Conservation (phyloP, 2,797 vertebrate genomes). For the Lepilemur ruficaudatus region DNA sequence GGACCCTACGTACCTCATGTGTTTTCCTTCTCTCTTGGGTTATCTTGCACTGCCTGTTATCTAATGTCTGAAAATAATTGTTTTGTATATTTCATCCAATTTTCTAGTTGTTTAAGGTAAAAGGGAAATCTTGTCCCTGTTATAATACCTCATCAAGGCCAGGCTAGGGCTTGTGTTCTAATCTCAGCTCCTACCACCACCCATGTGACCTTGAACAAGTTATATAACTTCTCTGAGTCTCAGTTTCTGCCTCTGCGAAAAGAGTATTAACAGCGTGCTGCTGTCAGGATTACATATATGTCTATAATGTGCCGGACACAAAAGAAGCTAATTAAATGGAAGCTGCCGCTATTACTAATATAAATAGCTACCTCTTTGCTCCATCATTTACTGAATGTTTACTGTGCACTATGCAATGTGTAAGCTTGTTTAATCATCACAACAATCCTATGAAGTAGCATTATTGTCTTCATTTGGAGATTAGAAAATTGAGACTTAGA, state of each 20-base stretch:
- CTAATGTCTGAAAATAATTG: background rate
- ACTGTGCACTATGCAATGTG: background rate
- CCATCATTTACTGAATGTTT: conserved; percentile 10
- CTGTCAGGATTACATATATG: background rate
- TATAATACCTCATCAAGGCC: background rate
- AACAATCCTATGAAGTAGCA: background rate
- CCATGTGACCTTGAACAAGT: background rate
- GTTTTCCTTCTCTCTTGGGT: background rate
- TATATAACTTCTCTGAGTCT: background rate
- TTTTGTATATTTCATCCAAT: background rate
- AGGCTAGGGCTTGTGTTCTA: background rate
- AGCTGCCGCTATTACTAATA: conserved; percentile 16
- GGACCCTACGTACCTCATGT: background rate
- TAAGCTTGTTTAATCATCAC: conserved; percentile 20
- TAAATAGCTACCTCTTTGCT: background rate
- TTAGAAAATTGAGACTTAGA: conserved; percentile 39
- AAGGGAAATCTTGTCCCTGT: background rate
- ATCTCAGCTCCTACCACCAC: background rate
- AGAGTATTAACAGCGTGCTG: background rate
- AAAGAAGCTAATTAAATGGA: conserved; percentile 29
- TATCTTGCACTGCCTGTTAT: background rate
- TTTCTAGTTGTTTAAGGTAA: background rate
- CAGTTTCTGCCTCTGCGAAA: background rate
- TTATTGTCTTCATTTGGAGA: background rate
- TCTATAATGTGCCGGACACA: background rate